Base-by-base conservation (phyloP, 2,888 invertebrate species). In the Phyto melanocephala region DNA sequence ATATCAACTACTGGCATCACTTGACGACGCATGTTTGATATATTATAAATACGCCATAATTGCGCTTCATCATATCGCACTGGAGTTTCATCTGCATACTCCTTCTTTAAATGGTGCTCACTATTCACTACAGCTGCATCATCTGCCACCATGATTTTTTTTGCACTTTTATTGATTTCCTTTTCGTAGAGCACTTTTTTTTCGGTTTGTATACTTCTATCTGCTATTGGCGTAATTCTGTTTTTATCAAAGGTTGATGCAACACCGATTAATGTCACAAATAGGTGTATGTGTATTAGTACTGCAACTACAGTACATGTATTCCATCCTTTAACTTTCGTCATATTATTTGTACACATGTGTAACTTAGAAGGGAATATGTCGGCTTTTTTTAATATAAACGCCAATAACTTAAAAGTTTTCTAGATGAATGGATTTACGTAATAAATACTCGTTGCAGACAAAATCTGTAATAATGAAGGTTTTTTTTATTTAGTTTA, bases 21-120 rank as follows among this genome's bases (percentile, higher is more conserved):
- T 45, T 84, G 84, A 54, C 58, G 75, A 50, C 42, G 70, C 85
- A 88, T 81, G 6, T 86, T 85, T 10, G 90, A 89, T 67, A 90
- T 88, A 76, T 90, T 90, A 84, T 90, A 88, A 62, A 90, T 88
- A 37, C 90, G 87, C 90, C 90, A 90, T 72, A 90, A 58, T 45
- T 90, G 90, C 8, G 88, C 84, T 79, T 89, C 88, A 58, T 90
- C 90, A 63, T 85, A 90, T 0, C 89, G 87, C 63, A 89, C 86
- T 2, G 88, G 89, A 22, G 88, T 85, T 40, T 87, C 87, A 68
- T 88, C 87, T 10, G 84, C 86, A 74, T 88, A 87, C 22, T 65
- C 40, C 0, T 22, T 54, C 22, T 67, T 8, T 45, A 52, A 42
- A 60, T 54, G 20, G 10, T n/a, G 13, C 37, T 13, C 24, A 6